Percentiles rank a stretch among this genome's conserved stretches.
Conservation (phyloP, 2,888 invertebrate genomes). For the Conomelus anceps region DNA sequence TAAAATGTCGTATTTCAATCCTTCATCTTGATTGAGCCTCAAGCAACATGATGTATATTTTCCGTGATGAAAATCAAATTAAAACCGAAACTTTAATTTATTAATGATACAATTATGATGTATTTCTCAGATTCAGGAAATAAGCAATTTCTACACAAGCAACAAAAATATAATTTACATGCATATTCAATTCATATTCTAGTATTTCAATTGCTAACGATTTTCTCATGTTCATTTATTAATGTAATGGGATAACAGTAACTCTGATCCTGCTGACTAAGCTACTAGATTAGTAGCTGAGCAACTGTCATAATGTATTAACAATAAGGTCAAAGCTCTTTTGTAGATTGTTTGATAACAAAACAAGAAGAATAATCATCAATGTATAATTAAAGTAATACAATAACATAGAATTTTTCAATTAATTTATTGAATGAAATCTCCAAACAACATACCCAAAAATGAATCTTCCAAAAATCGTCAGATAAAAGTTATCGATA, state of each 20-base stretch:
- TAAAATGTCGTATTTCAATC: too few species aligned
- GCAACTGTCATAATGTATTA: too few species aligned
- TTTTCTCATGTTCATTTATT: not conserved
- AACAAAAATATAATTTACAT: not conserved
- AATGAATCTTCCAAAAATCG: slow-evolving; percentile 87
- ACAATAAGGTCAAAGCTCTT: too few species aligned
- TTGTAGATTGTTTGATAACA: too few species aligned
- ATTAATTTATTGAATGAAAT: too few species aligned
- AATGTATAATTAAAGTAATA: too few species aligned
- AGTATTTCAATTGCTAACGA: not conserved
- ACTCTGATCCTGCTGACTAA: not conserved
- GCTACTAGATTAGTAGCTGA: not conserved
- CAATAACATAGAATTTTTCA: too few species aligned
- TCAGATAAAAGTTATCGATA: slow-evolving; percentile 73
- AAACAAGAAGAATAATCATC: too few species aligned
- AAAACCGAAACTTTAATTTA: too few species aligned
- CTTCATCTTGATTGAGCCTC: too few species aligned
- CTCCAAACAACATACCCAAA: slow-evolving; percentile 64
- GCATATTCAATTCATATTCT: not conserved
- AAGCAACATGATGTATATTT: too few species aligned
- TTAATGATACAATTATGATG: not conserved
- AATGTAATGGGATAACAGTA: not conserved
- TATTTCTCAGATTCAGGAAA: not conserved
- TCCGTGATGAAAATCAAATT: too few species aligned
- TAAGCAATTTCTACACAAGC: not conserved